Base-by-base conservation (phyloP, 1,140 invertebrate species). In the Matsumurasca onukii region DNA sequence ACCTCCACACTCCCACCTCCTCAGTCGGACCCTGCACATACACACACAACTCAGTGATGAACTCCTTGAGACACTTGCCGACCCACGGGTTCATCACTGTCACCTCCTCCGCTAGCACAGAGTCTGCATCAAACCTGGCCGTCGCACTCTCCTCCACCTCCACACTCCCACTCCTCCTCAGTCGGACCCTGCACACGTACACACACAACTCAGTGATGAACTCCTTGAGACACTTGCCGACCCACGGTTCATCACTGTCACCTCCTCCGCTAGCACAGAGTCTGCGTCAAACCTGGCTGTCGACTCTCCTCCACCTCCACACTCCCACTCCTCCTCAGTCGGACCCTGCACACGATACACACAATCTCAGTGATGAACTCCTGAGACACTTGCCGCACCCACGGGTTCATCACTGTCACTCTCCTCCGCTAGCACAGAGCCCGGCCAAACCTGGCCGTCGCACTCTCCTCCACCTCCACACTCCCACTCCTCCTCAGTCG, bases 61-160 rank as follows among this genome's bases (percentile, higher is more conserved):
- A 78, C 68, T 81, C 76, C 69, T 81, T 79, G 74, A 85, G 84
- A 75, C 83, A 85, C 70, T 82, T 81, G 22, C 85, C 73, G 51
- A 83, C 82, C 85, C 85, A 86, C 29, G 85, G 84, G 75, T 86
- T 86, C 30, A 81, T 73, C 5, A 73, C 61, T 30, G 68, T 57
- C 15, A 57, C 66, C 20, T 17, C 51, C 29, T 48, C 31, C 5
- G 29, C 15, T 13, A 29, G 3, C 17, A 17, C 34, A 9, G 34
- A 17, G 5, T 39, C 34, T 39, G 34, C 34, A 39, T 39, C 34
- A 39, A 39, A 39, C 34, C 5, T 39, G 34, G 34, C 34, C 34
- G 34, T 9, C 34, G 55, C 77, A 74, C 12, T 78, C 68, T 79
- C 80, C 68, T 82, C 82, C 31, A 84, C 77, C 68, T 82, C 79